Evolutionary conservation across 2,888 invertebrate genomes (phyloP), one percentile per base, ranked within the genome.

Genomic region (Latheticus oryzae): DNA sequence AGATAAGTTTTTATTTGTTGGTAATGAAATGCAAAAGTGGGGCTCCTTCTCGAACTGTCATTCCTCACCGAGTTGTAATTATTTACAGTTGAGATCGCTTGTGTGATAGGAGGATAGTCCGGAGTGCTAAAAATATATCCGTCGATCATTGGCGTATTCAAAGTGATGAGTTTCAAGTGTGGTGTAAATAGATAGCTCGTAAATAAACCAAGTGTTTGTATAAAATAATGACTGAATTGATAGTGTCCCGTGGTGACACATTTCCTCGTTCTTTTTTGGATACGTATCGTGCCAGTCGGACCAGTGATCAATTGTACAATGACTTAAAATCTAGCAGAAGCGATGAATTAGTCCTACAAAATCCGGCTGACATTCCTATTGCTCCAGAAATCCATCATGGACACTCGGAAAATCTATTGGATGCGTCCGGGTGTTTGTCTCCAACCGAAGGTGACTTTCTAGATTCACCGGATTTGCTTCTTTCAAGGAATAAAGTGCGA

Each of bases 301-400:
- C 71, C 50, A 73, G 70, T 55, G 76, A 78, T 56, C 75, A 74
- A 54, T 71, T 77, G 62, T 78, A 78, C 61, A 76, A 75, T 66
- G 81, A 82, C 59, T 70, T 82, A 57, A 80, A 80, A 59, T 78
- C 81, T 56, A 81, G 81, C 69, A 81, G 81, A 71, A 82, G 81
- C 72, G 82, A 82, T 70, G 82, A 82, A 70, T 68, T 81, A 50
- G 80, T 82, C 60, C 71, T 82, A 38, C 81, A 82, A 71, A 78
- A 77, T 66, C 71, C 79, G 5, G 73, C 75, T n/a, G 79, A 76
- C 58, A 76, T 78, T 59, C 71, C 60, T 56, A 59, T 77, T 3
- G 62, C 73, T 15, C 72, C 75, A 42, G 80, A 81, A 62, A 79
- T 81, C 43, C 79, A 80, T 60, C 80, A 80, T 67, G 80, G 80